Conservation (phyloP, 2,113 vertebrate species). For the Sorex araneus region DNA sequence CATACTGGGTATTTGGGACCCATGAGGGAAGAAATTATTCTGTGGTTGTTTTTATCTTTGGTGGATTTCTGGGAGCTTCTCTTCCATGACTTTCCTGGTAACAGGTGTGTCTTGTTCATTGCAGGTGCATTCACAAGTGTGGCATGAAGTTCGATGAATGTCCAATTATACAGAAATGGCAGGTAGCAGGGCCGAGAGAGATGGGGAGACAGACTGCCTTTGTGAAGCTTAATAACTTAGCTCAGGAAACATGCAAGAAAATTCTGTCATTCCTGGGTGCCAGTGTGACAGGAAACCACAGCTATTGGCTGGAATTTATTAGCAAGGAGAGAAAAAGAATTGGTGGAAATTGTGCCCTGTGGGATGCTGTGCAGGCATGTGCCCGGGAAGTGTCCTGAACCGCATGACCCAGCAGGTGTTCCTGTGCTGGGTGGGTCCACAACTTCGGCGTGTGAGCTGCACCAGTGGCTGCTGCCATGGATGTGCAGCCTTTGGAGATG, state of each 20-base stretch:
- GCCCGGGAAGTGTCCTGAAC: neutral
- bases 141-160: neutral
- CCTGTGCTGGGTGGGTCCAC: no score
- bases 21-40: neutral
- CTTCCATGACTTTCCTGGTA: neutral
- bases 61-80: accelerated
- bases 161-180: neutral
- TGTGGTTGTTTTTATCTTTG: neutral
- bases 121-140: neutral
- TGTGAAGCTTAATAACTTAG: neutral
- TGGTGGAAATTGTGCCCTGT: neutral
- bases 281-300: neutral
- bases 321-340: neutral
- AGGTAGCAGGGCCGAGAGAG: neutral
- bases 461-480: accelerated
- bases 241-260: neutral
- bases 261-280: neutral
- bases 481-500: accelerated
- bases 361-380: accelerated
- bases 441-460: neutral
- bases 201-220: neutral
- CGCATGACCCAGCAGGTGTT: accelerated
- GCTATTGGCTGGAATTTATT: neutral
- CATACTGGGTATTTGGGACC: accelerated
- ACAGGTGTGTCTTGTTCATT: neutral